Base-by-base conservation (phyloP, 92 coral and sea anemone species). In the Epizoanthus illoricatus region DNA sequence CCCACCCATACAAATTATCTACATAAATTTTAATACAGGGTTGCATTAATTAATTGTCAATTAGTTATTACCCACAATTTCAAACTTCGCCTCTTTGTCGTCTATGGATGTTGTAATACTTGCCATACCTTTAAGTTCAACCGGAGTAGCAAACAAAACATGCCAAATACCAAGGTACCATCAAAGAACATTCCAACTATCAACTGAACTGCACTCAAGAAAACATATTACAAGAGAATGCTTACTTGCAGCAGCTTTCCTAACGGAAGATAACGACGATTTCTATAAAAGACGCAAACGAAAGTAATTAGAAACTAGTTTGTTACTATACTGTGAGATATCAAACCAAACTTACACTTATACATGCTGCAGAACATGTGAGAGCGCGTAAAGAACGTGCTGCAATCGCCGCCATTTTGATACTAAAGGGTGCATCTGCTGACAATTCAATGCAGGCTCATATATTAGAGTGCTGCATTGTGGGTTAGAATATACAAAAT, bases 401-500 rank as follows among this genome's bases (percentile, higher is more conserved):
- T 58, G 91, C 90, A 71, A 62, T 20, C 23, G 97, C 83, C 94
- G 94, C 97, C 97, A 93, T 93, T 79, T 93, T 93, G 87, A 84
- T 84, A 74, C 71, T 79, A 58, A 7, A 78, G 58, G 47, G 6
- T 47, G 17, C 28, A 78, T 43, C 82, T 70, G 71, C 82, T 78
- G 82, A 33, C 42, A 10, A 2, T 5, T 4, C n/a, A 62, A 19
- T 19, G 41, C 71, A 41, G 82, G 82, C 82, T 42, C 58, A 1
- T 2, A 18, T 18, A 13, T 16, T 28, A 16, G 3, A 18, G 7
- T 17, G 41, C 47, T 52, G 84, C 86, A 55, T 85, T 62, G 20
- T 85, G 83, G 93, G 92, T 84, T 87, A 90, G 74, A 54, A 74
- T 71, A 68, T 9, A 58, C 86, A 93, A 91, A 49, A 93, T 93